Evolutionary conservation across 2,113 vertebrate genomes (phyloP).

Genomic region (Gadus macrocephalus): DNA sequence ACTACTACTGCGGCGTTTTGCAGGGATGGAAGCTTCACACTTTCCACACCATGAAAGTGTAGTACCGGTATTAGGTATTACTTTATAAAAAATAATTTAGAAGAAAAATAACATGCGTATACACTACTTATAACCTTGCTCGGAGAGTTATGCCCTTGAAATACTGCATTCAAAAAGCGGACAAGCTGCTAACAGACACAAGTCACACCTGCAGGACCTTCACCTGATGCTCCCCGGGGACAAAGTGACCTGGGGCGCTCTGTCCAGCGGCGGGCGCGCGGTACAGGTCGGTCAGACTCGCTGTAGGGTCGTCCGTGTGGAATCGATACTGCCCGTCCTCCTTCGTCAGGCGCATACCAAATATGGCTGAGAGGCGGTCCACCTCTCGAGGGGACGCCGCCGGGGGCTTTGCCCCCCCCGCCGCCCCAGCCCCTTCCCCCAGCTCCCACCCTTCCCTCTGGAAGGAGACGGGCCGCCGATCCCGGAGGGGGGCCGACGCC

Average conservation of each 20-base stretch:
- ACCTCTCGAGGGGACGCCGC: conserved; percentile 70
- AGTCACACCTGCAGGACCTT: background rate
- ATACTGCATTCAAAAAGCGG: background rate
- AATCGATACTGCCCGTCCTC: conserved; percentile 86
- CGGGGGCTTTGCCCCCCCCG: conserved; percentile 69
- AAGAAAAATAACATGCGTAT: background rate
- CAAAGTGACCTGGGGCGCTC: background rate
- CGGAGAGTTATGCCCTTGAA: background rate
- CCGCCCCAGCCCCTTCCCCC: conserved; percentile 65
- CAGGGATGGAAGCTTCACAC: background rate
- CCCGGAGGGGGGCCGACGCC: conserved; percentile 34
- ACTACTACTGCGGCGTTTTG: background rate
- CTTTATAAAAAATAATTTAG: too few species aligned
- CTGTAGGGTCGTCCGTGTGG: conserved; percentile 79
- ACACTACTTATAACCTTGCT: background rate
- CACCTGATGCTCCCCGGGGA: conserved; percentile 40
- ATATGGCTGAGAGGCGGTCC: conserved; percentile 84
- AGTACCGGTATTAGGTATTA: background rate
- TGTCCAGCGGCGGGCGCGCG: conserved; percentile 53
- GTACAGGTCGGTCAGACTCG: conserved; percentile 77
- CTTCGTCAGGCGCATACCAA: conserved; percentile 85
- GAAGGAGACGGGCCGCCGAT: conserved; percentile 71
- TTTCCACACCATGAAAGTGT: background rate
- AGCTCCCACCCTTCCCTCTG: conserved; percentile 74
- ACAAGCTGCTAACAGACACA: background rate